A percentile compares a stretch with the other conserved stretches of the same genome.
These are phyloP conservation scores for Brachionus manjavacas DNA, from an alignment of 1,140 invertebrate species.

Conservation along the genomic window DNA sequence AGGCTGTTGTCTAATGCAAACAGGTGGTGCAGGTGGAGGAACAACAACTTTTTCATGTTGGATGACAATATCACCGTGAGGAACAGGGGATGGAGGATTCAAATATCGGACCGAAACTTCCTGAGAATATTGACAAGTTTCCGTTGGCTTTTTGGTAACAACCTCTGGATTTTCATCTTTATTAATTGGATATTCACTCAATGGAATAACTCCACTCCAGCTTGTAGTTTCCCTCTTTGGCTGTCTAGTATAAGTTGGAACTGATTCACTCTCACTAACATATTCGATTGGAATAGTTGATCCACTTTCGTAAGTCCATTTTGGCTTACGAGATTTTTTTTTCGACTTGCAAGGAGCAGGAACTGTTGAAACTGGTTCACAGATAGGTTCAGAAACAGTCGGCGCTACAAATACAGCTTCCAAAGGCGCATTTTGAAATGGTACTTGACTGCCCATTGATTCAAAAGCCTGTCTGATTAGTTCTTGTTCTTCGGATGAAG, in stretches of 20 bases:
- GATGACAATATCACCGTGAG: slow-evolving; percentile 38
- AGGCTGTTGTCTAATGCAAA: slow-evolving; percentile 40
- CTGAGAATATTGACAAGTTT: slow-evolving; percentile 1
- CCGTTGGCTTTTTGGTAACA: not conserved
- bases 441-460: not conserved
- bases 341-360: not conserved
- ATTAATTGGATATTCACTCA: slow-evolving; percentile 42
- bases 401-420: not conserved
- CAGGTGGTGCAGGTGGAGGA: slow-evolving; percentile 39
- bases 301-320: not conserved
- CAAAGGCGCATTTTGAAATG: not conserved
- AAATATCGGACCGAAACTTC: slow-evolving; percentile 39
- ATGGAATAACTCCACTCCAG: slow-evolving; percentile 9
- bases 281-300: not conserved
- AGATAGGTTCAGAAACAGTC: not conserved
- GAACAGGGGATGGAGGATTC: slow-evolving; percentile 28
- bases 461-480: slow-evolving; percentile 13
- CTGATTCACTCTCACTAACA: slow-evolving; percentile 1
- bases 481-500: not conserved
- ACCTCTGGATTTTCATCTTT: slow-evolving; percentile 40
- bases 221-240: not conserved
- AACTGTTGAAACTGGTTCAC: not conserved
- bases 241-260: not conserved
- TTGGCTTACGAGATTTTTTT: not conserved
- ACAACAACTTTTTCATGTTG: not conserved